Conservation (phyloP, 2,797 vertebrate species). For the Sebastolobus altivelis region DNA sequence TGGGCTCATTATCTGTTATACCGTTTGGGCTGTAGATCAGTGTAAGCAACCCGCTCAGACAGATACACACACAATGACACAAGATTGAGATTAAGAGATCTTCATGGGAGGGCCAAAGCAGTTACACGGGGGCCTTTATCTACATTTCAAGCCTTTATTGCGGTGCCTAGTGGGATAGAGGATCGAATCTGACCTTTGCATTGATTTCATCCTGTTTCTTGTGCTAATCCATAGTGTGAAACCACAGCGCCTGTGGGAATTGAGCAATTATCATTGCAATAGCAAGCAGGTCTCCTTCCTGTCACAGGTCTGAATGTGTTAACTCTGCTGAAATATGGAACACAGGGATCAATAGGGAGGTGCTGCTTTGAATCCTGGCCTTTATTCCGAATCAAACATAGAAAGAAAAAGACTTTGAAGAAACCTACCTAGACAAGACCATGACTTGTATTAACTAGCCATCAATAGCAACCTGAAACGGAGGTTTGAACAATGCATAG, state of each 20-base stretch:
- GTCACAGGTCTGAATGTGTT: slow-evolving; percentile 36
- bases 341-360: slow-evolving; percentile 17
- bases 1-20: not conserved
- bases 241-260: slow-evolving; percentile 36
- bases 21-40: not conserved
- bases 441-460: not conserved
- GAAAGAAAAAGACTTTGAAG: not conserved
- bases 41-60: not conserved
- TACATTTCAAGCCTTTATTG: slow-evolving; percentile 6
- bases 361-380: slow-evolving; percentile 7
- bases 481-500: too few species aligned
- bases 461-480: too few species aligned
- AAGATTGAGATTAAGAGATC: not conserved
- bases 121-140: not conserved
- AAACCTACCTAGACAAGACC: not conserved
- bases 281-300: not conserved
- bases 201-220: slow-evolving; percentile 27
- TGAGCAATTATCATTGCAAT: slow-evolving; percentile 45
- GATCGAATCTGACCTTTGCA: slow-evolving; percentile 57
- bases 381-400: not conserved
- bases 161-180: not conserved
- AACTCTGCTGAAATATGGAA: slow-evolving; percentile 17
- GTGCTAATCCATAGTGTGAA: slow-evolving; percentile 40
- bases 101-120: not conserved
- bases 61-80: slow-evolving; percentile 2